Evolutionary conservation across 2,888 invertebrate species (phyloP).

Genomic region (Merodon equestris): DNA sequence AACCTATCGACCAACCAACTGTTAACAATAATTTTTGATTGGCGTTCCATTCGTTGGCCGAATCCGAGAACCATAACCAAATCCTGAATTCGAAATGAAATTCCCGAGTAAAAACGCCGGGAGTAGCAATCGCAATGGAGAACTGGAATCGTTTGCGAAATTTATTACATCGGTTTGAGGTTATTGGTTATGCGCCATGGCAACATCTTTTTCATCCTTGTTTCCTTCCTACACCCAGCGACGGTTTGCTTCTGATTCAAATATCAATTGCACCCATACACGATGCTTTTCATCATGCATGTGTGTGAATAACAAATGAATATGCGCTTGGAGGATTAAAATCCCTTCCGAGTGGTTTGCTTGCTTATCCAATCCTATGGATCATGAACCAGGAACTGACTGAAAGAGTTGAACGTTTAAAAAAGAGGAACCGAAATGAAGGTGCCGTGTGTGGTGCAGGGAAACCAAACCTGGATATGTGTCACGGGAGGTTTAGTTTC

Average conservation of each 20-base stretch:
- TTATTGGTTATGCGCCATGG: slow-evolving; percentile 53
- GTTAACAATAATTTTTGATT: slow-evolving; percentile 65
- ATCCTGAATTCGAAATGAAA: background rate
- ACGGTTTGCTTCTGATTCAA: slow-evolving; percentile 41
- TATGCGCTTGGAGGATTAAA: slow-evolving; percentile 54
- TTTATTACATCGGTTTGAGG: slow-evolving; percentile 62
- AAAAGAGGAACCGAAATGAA: background rate
- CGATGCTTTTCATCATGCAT: slow-evolving; percentile 21
- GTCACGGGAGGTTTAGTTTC: slow-evolving; percentile 30
- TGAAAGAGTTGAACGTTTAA: background rate
- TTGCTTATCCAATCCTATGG: slow-evolving; percentile 64
- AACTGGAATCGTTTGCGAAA: slow-evolving; percentile 29
- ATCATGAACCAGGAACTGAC: slow-evolving; percentile 34
- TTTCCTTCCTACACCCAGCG: slow-evolving; percentile 15
- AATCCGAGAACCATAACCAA: background rate
- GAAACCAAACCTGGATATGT: slow-evolving; percentile 40
- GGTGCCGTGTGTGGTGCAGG: background rate
- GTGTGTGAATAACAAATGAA: slow-evolving; percentile 48
- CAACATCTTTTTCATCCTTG: slow-evolving; percentile 27
- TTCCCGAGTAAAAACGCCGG: too few species aligned
- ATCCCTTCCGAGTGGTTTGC: slow-evolving; percentile 55
- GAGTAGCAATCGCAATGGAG: too few species aligned
- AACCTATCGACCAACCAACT: slow-evolving; percentile 45
- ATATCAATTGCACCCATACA: slow-evolving; percentile 58
- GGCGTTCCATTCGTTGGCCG: slow-evolving; percentile 34